phyloP scores from a whole-genome alignment of 2,113 vertebrate genomes.

The Toxostoma redivivum region DNA sequence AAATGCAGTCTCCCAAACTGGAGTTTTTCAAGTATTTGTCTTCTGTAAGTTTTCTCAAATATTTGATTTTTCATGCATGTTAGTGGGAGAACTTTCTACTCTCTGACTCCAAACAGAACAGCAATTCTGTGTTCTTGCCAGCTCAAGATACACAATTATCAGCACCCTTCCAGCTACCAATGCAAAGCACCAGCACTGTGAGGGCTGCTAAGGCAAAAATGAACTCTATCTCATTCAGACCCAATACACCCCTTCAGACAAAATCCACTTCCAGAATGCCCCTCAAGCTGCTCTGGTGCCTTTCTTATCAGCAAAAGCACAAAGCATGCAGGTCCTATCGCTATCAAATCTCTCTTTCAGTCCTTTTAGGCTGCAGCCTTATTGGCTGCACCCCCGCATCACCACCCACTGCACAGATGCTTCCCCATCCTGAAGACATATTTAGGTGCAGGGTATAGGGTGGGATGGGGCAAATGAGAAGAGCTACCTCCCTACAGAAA shows the following conservation, averaged over 20 bases:
- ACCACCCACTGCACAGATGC: background rate
- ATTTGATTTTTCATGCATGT: background rate
- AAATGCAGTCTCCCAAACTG: background rate
- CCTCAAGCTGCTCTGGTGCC: background rate
- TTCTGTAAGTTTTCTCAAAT: background rate
- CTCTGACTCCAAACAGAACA: background rate
- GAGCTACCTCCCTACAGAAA: background rate
- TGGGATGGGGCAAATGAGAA: background rate
- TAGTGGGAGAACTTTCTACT: background rate
- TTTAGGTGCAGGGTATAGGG: background rate
- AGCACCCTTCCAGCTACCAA: background rate
- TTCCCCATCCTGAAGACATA: background rate
- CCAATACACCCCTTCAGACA: background rate
- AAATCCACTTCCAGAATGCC: background rate
- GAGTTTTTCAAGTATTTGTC: background rate
- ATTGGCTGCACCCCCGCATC: background rate
- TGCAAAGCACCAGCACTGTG: background rate
- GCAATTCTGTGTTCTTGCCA: background rate
- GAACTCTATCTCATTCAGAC: background rate
- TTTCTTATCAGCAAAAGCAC: background rate
- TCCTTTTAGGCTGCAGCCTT: background rate
- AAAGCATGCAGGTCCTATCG: fast-evolving
- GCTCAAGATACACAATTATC: background rate
- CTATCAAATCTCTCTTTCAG: background rate
- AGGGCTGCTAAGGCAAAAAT: background rate